Evolutionary conservation across 2,888 invertebrate genomes (phyloP).

Genomic region (Cremastinae sp.): DNA sequence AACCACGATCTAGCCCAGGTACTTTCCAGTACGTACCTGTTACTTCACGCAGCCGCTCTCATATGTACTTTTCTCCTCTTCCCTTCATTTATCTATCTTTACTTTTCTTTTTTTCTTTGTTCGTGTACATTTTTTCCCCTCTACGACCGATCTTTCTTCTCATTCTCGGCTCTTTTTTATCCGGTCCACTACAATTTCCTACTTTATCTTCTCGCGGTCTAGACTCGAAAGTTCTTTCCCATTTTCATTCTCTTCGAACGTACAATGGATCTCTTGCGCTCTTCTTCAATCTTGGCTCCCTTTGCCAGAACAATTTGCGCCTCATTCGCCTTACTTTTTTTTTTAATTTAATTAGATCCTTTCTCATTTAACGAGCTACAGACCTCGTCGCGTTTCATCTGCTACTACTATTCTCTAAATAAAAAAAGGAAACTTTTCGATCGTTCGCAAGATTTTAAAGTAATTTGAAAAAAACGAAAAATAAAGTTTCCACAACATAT

Average conservation of each 20-base stretch:
- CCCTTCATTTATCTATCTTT: conserved; percentile 22
- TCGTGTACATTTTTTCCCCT: background rate
- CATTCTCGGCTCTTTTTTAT: conserved; percentile 29
- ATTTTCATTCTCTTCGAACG: conserved; percentile 43
- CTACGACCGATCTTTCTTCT: conserved; percentile 23
- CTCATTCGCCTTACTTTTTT: conserved; percentile 25
- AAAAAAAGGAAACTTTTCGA: background rate
- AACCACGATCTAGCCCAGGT: conserved; percentile 59
- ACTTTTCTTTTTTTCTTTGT: conserved; percentile 28
- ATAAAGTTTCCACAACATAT: too few species aligned
- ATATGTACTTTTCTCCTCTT: conserved; percentile 24
- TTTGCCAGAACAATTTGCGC: conserved; percentile 36
- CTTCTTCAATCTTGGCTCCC: conserved; percentile 30
- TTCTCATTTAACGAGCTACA: conserved; percentile 10
- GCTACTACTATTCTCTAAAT: background rate
- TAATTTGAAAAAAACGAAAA: too few species aligned
- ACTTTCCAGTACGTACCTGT: conserved; percentile 29
- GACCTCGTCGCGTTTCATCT: conserved; percentile 6
- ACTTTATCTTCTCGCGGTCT: conserved; percentile 50
- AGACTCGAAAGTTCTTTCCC: conserved; percentile 54
- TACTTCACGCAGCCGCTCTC: conserved; percentile 30
- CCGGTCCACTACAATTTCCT: conserved; percentile 42
- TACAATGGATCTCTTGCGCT: conserved; percentile 14
- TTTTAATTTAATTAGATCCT: conserved; percentile 26
- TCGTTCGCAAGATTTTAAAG: too few species aligned